Base-by-base conservation (phyloP, 1,140 invertebrate genomes). In the Penaeus chinensis region DNA sequence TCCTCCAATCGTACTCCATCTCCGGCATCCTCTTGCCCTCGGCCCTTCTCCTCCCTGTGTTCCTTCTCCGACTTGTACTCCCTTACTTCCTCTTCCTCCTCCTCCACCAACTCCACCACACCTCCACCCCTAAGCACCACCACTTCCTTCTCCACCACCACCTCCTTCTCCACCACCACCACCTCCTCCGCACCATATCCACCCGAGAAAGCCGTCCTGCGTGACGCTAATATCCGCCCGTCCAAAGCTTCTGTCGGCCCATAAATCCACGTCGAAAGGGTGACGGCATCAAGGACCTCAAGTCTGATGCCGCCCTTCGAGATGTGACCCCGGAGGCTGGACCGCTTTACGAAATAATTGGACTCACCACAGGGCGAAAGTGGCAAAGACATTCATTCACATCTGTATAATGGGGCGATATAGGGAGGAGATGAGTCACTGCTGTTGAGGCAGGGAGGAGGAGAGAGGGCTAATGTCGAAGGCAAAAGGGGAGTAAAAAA, bases 401-500 rank as follows among this genome's bases (percentile, higher is more conserved):
- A 54, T 54, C 54, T 54, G 54, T 54, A 54, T 16, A 54, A 54
- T 54, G 54, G 54, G 54, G 54, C 16, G 16, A 54, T 11, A 16
- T 13, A 11, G 54, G 54, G 16, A 16, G 10, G 7, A 11, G 20
- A 32, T 18, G n/a, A 27, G 27, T 24, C 7, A n/a, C 8, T 37
- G 24, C 27, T 19, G 42, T 32, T 27, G 1, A 77, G 27, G 22
- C 18, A 77, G 74, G 24, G 74, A 37, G n/a, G 47, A 42, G 24
- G 32, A 77, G 74, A 77, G 74, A 37, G 74, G 4, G 74, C 19
- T 32, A 27, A 47, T 47, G 27, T 47, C 20, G 54, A 54, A 77
- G 27, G n/a, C 37, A 77, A 54, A 77, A 54, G 54, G 74, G 37
- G 74, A 77, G 74, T 22, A 24, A 47, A 54, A 76, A 42, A 76